Conservation (phyloP, 2,888 invertebrate genomes). For the Ephialtes manifestator region DNA sequence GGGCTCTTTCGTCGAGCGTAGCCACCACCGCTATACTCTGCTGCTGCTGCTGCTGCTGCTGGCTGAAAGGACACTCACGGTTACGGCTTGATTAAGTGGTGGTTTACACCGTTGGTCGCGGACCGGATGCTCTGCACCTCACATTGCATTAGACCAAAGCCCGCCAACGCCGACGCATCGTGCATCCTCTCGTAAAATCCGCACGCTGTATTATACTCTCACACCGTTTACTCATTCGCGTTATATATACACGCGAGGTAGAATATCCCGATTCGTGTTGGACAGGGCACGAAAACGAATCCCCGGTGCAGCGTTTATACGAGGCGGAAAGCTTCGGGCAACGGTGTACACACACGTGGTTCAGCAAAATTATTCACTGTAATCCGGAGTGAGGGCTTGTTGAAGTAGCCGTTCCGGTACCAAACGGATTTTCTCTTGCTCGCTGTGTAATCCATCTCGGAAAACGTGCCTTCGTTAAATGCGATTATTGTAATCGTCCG, state of each 20-base stretch:
- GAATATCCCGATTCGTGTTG: neutral
- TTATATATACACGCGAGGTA: neutral
- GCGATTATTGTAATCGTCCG: constrained; percentile 1
- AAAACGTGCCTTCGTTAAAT: neutral
- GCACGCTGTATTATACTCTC: constrained; percentile 5
- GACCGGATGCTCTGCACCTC: constrained; percentile 42
- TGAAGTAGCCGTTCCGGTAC: constrained; percentile 34
- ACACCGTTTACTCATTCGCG: constrained; percentile 36
- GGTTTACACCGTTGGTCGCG: constrained; percentile 76
- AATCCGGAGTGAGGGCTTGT: constrained; percentile 63
- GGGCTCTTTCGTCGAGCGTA: constrained; percentile 44
- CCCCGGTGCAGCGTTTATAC: constrained; percentile 29
- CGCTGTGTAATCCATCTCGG: constrained; percentile 28
- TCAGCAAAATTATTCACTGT: constrained; percentile 70
- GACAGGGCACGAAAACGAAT: constrained; percentile 40
- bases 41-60: constrained; percentile 51
- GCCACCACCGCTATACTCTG: constrained; percentile 15
- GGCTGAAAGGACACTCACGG: constrained; percentile 74
- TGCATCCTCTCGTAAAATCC: constrained; percentile 10
- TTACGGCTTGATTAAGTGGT: constrained; percentile 82
- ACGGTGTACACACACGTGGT: constrained; percentile 19
- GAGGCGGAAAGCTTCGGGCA: constrained; percentile 24
- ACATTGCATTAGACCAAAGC: neutral
- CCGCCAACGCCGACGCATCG: neutral
- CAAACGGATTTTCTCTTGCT: constrained; percentile 28